Conservation (phyloP, 2,113 vertebrate species). For the Raja brachyura region DNA sequence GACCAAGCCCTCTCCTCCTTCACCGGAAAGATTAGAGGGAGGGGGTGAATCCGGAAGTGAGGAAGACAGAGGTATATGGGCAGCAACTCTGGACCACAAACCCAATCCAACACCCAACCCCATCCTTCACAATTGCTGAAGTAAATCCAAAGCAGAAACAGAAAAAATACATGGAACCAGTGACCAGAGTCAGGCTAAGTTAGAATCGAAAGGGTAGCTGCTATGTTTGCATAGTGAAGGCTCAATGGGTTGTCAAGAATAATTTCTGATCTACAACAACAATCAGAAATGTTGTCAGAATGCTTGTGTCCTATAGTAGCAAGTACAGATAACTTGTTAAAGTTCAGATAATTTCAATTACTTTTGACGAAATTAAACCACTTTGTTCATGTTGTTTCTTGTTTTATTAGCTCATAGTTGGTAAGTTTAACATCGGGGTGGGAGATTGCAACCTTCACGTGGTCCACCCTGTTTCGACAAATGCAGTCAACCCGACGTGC, state of each 20-base stretch:
- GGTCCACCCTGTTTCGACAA: no score
- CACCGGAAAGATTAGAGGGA: no score
- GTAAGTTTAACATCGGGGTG: no score
- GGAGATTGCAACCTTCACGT: no score
- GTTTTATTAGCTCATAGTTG: neutral
- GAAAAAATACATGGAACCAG: neutral
- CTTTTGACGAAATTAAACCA: neutral
- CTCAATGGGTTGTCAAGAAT: neutral
- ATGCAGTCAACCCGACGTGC: no score
- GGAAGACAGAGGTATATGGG: no score
- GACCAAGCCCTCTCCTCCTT: no score
- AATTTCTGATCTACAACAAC: neutral
- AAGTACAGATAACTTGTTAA: neutral
- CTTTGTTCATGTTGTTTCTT: neutral
- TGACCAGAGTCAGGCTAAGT: neutral
- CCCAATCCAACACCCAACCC: no score
- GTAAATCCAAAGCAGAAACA: neutral
- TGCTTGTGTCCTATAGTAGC: neutral
- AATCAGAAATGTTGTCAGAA: neutral
- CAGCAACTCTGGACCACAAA: no score
- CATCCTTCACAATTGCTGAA: neutral
- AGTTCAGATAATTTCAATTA: neutral
- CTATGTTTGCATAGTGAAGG: neutral
- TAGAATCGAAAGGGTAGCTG: neutral
- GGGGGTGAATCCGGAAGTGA: no score